A percentile compares a stretch with the other conserved stretches of the same genome.
Evolutionary conservation across 2,888 invertebrate species (phyloP).

Genomic region (Polia nebulosa): DNA sequence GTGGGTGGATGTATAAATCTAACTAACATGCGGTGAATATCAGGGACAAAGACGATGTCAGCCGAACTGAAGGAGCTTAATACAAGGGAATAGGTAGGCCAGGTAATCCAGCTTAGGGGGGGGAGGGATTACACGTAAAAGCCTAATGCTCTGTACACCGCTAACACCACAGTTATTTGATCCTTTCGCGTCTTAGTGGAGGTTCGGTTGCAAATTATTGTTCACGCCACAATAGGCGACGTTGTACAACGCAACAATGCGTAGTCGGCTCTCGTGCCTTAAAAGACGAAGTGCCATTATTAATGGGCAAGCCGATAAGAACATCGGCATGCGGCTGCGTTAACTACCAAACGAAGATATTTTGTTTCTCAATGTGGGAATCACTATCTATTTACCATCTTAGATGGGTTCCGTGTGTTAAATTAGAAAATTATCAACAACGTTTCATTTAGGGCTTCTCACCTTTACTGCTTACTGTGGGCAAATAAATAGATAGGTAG

Average conservation of each 20-base stretch:
- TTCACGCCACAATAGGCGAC: slow-evolving; percentile 80
- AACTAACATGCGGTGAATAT: slow-evolving; percentile 77
- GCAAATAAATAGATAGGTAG: slow-evolving; percentile 12
- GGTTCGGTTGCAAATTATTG: slow-evolving; percentile 84
- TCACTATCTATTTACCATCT: slow-evolving; percentile 69
- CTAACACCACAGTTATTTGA: slow-evolving; percentile 81
- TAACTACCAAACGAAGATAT: slow-evolving; percentile 71
- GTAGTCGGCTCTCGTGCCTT: slow-evolving; percentile 73
- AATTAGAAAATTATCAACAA: slow-evolving; percentile 58
- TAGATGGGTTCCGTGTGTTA: slow-evolving; percentile 56
- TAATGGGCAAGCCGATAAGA: slow-evolving; percentile 76
- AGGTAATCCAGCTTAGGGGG: slow-evolving; percentile 86
- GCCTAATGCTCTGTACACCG: slow-evolving; percentile 81
- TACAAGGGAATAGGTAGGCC: slow-evolving; percentile 81
- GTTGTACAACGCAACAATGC: slow-evolving; percentile 76
- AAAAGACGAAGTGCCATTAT: slow-evolving; percentile 80
- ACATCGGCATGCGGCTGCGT: slow-evolving; percentile 73
- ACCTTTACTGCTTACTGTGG: slow-evolving; percentile 5
- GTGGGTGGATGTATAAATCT: slow-evolving; percentile 75
- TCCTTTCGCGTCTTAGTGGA: slow-evolving; percentile 78
- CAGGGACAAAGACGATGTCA: slow-evolving; percentile 80
- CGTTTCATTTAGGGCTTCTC: slow-evolving; percentile 46
- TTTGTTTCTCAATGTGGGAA: slow-evolving; percentile 73
- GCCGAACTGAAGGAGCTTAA: slow-evolving; percentile 81
- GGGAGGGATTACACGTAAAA: slow-evolving; percentile 84